Evolutionary conservation across 2,113 vertebrate genomes (phyloP), one percentile per base, ranked within the genome.

Genomic region (Eublepharis macularius): DNA sequence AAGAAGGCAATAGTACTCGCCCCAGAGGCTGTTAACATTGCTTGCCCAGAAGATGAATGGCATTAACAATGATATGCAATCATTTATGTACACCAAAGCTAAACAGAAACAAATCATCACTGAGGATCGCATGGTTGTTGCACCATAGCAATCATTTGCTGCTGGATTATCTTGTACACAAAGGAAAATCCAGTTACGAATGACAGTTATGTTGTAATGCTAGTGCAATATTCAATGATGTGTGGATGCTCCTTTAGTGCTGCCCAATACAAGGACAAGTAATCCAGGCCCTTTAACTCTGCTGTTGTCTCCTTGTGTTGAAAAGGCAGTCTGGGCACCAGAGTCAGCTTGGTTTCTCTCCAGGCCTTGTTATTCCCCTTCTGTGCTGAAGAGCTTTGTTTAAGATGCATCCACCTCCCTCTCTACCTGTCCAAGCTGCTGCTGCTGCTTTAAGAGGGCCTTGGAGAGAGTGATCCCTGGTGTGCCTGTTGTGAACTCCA

Each of bases 401-500:
- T 76, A 68, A 69, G 32, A 8, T 12, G n/a, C 69, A 57, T 68
- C 79, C 72, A 81, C 36, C 75, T 65, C 78, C 68, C 6, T n/a
- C 79, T 66, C 79, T 82, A 82, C 78, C 79, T 76, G 80, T 43
- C 60, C 34, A 51, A 32, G 39, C 36, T 43, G 47, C 80, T 41
- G 47, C 80, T 41, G 45, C 29, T 34, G 10, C n/a, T 66, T 86
- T 75, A 66, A 49, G 13, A 76, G 34, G 57, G 21, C 70, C 78
- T 54, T 34, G 29, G 70, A 76, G 72, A 76, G 45, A 1, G 17
- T 5, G 3, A 43, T 82, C 45, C 57, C 73, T 43, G 43, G 29
- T 26, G 47, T 17, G 57, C 70, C 72, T 54, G 78, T 32, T 14
- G 26, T 51, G 43, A 86, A 81, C 36, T 41, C 47, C 94, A 95